Evolutionary conservation across 2,888 invertebrate species (phyloP).

Genomic region (Pyrochroa serraticornis): DNA sequence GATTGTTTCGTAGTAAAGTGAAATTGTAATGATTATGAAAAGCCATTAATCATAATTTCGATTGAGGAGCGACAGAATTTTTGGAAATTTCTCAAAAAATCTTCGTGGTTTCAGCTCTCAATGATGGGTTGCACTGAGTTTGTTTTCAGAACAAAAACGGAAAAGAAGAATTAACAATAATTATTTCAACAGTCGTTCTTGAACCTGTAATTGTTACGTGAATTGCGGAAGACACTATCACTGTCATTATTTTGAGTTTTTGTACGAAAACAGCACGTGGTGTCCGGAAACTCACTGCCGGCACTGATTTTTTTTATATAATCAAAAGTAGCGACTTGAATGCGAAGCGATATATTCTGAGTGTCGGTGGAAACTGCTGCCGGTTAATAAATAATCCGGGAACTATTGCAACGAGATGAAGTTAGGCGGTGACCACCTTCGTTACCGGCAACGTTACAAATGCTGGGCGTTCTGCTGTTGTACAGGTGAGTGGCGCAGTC

Average conservation of each 20-base stretch:
- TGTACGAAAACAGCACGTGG: slow-evolving; percentile 4
- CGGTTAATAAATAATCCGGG: slow-evolving; percentile 12
- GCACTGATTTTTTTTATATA: not conserved
- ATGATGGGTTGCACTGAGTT: not conserved
- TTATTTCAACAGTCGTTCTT: not conserved
- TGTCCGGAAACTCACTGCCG: not conserved
- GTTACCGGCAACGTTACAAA: slow-evolving; percentile 39
- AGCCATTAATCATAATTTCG: slow-evolving; percentile 17
- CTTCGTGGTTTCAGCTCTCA: too few relatives aligned
- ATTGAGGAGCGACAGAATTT: not conserved
- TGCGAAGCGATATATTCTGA: not conserved
- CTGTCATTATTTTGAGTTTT: slow-evolving; percentile 6
- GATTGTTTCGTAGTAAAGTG: slow-evolving; percentile 4
- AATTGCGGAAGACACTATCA: slow-evolving; percentile 9
- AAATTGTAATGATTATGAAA: slow-evolving; percentile 1
- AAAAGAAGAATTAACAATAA: not conserved
- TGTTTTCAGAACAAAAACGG: slow-evolving; percentile 2
- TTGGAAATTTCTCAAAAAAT: too few relatives aligned
- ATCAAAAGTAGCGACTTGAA: not conserved
- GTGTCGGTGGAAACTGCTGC: not conserved
- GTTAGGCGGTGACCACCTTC: slow-evolving; percentile 35
- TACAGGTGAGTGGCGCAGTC: slow-evolving; percentile 52
- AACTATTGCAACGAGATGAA: slow-evolving; percentile 23
- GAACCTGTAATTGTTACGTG: not conserved
- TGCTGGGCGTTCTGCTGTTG: slow-evolving; percentile 38